A percentile compares a stretch with the other conserved stretches of the same genome.
Conservation (phyloP, 1,140 invertebrate species). For the Dendrolimus kikuchii region DNA sequence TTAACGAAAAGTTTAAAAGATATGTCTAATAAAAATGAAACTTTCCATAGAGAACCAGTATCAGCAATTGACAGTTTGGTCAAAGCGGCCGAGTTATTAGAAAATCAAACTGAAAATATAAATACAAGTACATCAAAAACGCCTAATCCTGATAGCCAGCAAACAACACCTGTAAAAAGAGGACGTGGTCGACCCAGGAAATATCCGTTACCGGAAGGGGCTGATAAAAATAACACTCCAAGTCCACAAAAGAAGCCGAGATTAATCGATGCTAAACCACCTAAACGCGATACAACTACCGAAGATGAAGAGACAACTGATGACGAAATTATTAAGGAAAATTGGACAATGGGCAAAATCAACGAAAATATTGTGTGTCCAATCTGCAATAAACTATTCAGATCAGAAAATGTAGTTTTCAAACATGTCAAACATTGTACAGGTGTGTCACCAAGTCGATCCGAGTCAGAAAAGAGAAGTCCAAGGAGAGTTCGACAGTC, state of each 20-base stretch:
- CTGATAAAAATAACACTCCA: constrained; percentile 24
- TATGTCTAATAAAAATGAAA: constrained; percentile 22
- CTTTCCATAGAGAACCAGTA: constrained; percentile 33
- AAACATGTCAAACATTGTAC: constrained; percentile 71
- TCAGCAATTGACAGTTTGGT: constrained; percentile 60
- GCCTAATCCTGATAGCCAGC: constrained; percentile 17
- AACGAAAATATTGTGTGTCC: constrained; percentile 67
- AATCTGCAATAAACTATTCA: constrained; percentile 65
- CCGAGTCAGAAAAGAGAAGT: constrained; percentile 53
- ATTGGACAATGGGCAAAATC: constrained; percentile 66
- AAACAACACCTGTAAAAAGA: constrained; percentile 47
- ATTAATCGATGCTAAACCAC: constrained; percentile 34
- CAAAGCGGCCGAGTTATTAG: constrained; percentile 58
- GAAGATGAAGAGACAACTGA: constrained; percentile 45
- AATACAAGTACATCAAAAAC: constrained; percentile 11
- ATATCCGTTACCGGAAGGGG: constrained; percentile 45
- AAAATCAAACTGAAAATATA: constrained; percentile 50
- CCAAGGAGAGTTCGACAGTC: constrained; percentile 34
- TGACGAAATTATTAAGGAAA: constrained; percentile 50
- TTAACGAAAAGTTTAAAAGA: constrained; percentile 22
- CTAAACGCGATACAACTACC: constrained; percentile 23
- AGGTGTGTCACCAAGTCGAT: constrained; percentile 55
- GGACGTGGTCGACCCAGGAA: constrained; percentile 60
- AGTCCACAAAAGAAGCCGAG: constrained; percentile 53
- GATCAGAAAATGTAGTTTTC: constrained; percentile 66